Evolutionary conservation across 1,140 invertebrate genomes (phyloP), one percentile per base, ranked within the genome.

Genomic region (Theocolax elegans): DNA sequence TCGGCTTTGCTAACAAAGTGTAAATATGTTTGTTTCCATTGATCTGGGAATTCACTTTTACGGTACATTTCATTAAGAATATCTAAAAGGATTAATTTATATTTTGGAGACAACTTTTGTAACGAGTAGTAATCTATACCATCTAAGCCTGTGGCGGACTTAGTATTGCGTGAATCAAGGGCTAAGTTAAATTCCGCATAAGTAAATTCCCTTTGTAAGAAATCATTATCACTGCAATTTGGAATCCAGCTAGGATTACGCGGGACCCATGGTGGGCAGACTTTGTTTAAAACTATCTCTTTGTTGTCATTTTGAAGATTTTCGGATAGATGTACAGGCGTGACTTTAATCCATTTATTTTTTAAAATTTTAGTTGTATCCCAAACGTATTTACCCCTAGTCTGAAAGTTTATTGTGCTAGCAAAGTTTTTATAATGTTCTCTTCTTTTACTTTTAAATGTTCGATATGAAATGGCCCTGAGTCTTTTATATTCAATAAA

Each of bases 1-100:
- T 44, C 53, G n/a, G 54, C 46, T 67, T 66, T 73, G 15, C 40
- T 58, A 15, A 73, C 68, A 15, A 69, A 58, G 13, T 58, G 21
- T 6, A 71, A 40, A 35, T 58, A 66, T n/a, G 17, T 53, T 35
- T 64, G 35, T 21, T 49, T 64, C 49, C 63, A 53, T 35, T 17
- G 17, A 15, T 68, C 1, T 1, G 62, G 62, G 53, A 29, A 38
- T 6, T 17, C 38, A 29, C 12, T 27, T 25, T 8, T 60, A 21
- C 19, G 29, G 6, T 38, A 38, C 6, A 38, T 38, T 38, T 38
- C 35, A 38, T 38, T 38, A 38, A 7, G 12, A 38, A 38, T 38
- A 38, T 38, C n/a, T 38, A 12, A 12, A 7, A 38, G 35, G 6
- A 38, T 38, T 7, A 38, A 12, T 38, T 38, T 38, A 7, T 7